phyloP scores from a whole-genome alignment of 2,797 vertebrate genomes.

The Megalops cyprinoides region DNA sequence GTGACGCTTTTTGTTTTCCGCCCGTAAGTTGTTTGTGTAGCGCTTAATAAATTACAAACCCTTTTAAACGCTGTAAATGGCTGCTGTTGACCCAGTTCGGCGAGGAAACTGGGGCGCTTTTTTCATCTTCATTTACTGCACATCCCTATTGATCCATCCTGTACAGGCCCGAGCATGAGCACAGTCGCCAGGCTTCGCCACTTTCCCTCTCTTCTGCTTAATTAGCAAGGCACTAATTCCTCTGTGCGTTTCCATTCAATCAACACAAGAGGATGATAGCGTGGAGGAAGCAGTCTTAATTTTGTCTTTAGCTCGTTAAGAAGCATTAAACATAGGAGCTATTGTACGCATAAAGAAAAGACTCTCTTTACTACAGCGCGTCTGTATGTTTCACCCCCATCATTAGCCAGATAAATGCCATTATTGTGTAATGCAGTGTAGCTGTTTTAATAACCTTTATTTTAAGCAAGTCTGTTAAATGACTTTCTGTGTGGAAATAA shows the following conservation, averaged over 20 bases:
- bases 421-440: too few species aligned
- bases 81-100: slow-evolving; percentile 22
- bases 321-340: not conserved
- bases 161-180: not conserved
- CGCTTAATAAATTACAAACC: not conserved
- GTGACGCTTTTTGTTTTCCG: too few species aligned
- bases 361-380: too few species aligned
- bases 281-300: not conserved
- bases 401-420: too few species aligned
- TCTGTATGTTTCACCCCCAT: too few species aligned
- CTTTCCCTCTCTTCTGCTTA: not conserved
- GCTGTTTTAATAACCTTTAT: not conserved
- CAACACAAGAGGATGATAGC: too few species aligned
- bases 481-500: not conserved
- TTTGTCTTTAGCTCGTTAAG: not conserved
- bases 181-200: not conserved
- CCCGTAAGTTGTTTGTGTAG: not conserved
- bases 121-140: slow-evolving; percentile 14
- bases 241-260: too few species aligned
- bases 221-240: not conserved
- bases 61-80: slow-evolving; percentile 12
- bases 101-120: slow-evolving; percentile 26
- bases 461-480: not conserved
- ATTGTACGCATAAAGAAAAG: not conserved
- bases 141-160: slow-evolving; percentile 9